Percentiles rank a stretch among this genome's conserved stretches.
phyloP scores from a whole-genome alignment of 2,797 vertebrate genomes.

The Anguilla pacifica region DNA sequence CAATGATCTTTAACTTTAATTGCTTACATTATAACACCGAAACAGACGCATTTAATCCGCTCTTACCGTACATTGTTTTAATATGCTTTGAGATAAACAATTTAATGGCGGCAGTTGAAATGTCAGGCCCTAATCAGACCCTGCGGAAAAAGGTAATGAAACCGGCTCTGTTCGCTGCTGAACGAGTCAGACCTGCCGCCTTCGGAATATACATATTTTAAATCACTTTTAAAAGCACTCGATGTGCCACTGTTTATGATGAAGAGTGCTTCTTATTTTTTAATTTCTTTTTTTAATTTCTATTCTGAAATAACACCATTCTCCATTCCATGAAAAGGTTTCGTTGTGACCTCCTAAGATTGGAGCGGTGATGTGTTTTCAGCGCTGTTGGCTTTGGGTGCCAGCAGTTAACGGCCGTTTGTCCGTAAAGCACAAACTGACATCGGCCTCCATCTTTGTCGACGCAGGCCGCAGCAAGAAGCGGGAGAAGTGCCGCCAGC shows the following conservation, averaged over 20 bases:
- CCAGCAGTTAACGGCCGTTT: background rate
- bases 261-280: background rate
- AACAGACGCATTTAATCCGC: background rate
- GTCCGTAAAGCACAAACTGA: background rate
- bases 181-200: constrained; percentile 28
- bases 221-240: background rate
- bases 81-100: background rate
- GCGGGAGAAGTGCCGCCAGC: constrained; percentile 84
- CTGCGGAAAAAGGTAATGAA: constrained; percentile 34
- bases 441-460: background rate
- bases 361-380: background rate
- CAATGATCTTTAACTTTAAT: constrained; percentile 9
- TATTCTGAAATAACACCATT: background rate
- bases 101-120: background rate
- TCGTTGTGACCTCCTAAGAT: background rate
- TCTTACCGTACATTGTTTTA: background rate
- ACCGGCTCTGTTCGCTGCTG: constrained; percentile 22
- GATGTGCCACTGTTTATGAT: background rate
- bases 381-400: background rate
- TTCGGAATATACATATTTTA: background rate
- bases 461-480: constrained; percentile 89
- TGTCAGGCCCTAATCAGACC: constrained; percentile 30
- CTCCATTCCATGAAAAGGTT: background rate
- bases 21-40: background rate
- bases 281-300: background rate